Percentiles rank a stretch among this genome's conserved stretches.
Conservation (phyloP, 2,888 invertebrate species). For the Ferrisia virgata region DNA sequence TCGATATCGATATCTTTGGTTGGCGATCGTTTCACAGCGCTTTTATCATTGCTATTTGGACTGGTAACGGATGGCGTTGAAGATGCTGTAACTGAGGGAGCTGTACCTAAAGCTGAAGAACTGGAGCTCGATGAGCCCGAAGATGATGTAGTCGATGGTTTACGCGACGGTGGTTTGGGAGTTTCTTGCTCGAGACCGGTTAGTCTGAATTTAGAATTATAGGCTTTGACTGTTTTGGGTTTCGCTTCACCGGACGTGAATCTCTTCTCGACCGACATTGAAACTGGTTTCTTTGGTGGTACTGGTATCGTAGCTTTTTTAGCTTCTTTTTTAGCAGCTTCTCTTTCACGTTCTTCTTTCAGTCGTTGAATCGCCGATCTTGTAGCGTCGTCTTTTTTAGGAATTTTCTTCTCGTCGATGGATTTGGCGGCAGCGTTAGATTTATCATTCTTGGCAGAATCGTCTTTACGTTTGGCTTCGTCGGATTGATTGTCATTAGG, state of each 20-base stretch:
- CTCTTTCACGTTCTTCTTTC: slow-evolving; percentile 3
- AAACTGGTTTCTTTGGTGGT: slow-evolving; percentile 49
- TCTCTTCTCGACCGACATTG: slow-evolving; percentile 64
- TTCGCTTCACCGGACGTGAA: slow-evolving; percentile 66
- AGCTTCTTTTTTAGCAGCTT: slow-evolving; percentile 47
- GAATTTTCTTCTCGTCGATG: background rate
- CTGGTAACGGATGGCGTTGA: background rate
- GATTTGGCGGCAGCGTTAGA: background rate
- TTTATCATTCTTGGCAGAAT: slow-evolving; percentile 46
- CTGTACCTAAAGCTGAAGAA: slow-evolving; percentile 33
- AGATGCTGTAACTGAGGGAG: background rate
- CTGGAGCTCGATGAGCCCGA: background rate
- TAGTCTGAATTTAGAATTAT: slow-evolving; percentile 85
- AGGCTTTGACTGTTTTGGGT: slow-evolving; percentile 88
- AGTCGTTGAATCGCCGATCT: background rate
- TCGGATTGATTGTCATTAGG: slow-evolving; percentile 60
- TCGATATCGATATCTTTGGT: slow-evolving; percentile 42
- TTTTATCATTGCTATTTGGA: slow-evolving; percentile 39
- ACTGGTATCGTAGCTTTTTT: slow-evolving; percentile 47
- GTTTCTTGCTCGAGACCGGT: slow-evolving; percentile 85
- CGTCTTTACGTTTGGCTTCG: slow-evolving; percentile 49
- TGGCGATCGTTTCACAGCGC: slow-evolving; percentile 45
- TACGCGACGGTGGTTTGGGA: slow-evolving; percentile 65
- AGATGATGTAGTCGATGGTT: background rate
- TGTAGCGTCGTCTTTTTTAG: background rate